Conservation (phyloP, 2,113 vertebrate genomes). For the Sardina pilchardus region DNA sequence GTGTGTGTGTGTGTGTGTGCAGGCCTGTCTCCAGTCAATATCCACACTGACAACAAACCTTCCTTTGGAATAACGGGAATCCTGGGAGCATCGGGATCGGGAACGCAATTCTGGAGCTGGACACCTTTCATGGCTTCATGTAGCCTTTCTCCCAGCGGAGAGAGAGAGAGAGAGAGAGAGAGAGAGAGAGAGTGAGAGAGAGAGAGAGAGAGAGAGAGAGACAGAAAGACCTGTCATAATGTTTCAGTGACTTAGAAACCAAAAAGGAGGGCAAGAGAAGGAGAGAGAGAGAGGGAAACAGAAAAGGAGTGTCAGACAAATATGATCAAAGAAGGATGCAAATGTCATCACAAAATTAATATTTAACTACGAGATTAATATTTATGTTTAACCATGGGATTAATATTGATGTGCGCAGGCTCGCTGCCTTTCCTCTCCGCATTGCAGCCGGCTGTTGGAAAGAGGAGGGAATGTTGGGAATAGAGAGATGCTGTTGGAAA, state of each 20-base stretch:
- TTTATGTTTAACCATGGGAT: constrained; percentile 56
- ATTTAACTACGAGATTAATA: constrained; percentile 53
- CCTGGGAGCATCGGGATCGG: background rate
- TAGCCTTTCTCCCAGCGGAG: background rate
- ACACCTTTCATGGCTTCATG: background rate
- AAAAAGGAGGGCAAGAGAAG: constrained; percentile 41
- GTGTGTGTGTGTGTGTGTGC: background rate
- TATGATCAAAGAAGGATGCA: constrained; percentile 56
- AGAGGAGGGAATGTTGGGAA: background rate
- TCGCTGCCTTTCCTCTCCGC: constrained; percentile 29
- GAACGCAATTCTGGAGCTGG: background rate
- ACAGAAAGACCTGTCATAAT: constrained; percentile 50
- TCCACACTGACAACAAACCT: background rate
- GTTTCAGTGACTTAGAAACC: constrained; percentile 29
- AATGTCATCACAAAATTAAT: constrained; percentile 58
- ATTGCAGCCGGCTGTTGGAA: constrained; percentile 26
- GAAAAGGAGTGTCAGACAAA: constrained; percentile 51
- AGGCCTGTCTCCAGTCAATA: background rate
- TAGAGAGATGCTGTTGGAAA: background rate
- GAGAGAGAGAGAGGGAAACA: constrained; percentile 43
- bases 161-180: constrained; percentile 8
- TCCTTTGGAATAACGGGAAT: background rate
- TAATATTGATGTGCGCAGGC: constrained; percentile 53
- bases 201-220: constrained; percentile 18
- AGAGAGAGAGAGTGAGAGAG: constrained; percentile 2